Base-by-base conservation (phyloP, 2,888 invertebrate genomes). In the Nymphalis c-album region DNA sequence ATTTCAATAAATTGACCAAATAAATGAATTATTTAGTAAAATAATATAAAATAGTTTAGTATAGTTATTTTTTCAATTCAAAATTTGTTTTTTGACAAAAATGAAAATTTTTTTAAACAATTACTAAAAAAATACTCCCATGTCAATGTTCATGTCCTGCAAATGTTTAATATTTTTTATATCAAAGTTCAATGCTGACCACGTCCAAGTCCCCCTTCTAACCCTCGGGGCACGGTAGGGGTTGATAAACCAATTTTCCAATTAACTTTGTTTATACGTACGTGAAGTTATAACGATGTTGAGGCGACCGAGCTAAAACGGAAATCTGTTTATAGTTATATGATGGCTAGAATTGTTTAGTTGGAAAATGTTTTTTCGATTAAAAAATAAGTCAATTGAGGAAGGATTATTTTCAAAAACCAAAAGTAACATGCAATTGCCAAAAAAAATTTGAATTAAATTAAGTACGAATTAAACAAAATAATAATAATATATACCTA, bases 231-330 rank as follows among this genome's bases (percentile, higher is more conserved):
- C 62, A 51, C 47, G 40, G 18, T 59, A 63, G 70, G 70, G 70
- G 68, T 64, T 64, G 70, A 55, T 63, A 65, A 68, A 68, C 68
- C 68, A 68, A 70, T 70, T 70, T 68, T 60, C 62, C 64, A 70
- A 67, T 70, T 67, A 55, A 60, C 64, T 18, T 46, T 53, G 18
- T 60, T 51, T n/a, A 60, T 59, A 64, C 10, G 26, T 20, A 60
- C 46, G 58, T 40, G 46, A 59, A 22, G 31, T 17, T 59, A 59
- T 50, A 59, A 57, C 57, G 57, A 57, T 35, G 57, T 57, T n/a
- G 16, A 18, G 26, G 17, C 53, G 53, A 40, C 40, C 40, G 13
- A 40, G 40, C 40, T 13, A 31, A 31, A 7, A 55, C 17, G 53
- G 53, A 55, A 55, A 55, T 55, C 31, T 31, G n/a, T 22, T 55